phyloP scores from a whole-genome alignment of 2,797 vertebrate species.

The Chloroceryle inda region DNA sequence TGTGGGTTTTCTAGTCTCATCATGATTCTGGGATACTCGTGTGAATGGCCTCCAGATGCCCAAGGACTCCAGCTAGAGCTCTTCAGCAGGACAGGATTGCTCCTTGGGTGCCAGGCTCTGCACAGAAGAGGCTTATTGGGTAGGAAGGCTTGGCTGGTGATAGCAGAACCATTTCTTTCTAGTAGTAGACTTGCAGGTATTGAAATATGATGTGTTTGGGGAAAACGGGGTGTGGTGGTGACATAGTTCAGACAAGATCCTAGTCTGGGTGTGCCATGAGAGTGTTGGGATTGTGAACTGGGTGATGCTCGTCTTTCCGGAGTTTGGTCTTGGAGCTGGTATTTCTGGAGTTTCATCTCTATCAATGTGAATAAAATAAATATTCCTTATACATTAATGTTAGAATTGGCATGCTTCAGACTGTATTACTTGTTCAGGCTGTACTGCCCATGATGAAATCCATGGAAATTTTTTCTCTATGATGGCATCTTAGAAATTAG shows the following conservation, averaged over 20 bases:
- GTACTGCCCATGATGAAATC: background rate
- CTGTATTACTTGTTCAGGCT: background rate
- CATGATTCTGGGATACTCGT: background rate
- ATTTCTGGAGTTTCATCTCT: background rate
- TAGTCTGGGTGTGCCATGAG: background rate
- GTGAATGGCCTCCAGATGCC: slow-evolving; percentile 7
- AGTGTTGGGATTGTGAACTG: background rate
- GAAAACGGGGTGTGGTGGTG: background rate
- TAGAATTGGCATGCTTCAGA: background rate
- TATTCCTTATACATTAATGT: background rate
- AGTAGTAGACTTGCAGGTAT: background rate
- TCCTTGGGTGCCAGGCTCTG: background rate
- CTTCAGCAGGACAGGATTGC: background rate
- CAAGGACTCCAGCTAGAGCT: background rate
- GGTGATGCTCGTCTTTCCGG: background rate
- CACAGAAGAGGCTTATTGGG: background rate
- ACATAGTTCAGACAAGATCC: background rate
- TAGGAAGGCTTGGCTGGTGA: background rate
- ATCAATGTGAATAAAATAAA: background rate
- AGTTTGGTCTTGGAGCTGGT: too few relatives aligned
- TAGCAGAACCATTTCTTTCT: background rate
- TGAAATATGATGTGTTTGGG: background rate
- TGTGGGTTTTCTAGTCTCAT: background rate
- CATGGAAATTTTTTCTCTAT: background rate
- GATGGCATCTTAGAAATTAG: background rate